Evolutionary conservation across 2,113 vertebrate species (phyloP).

Genomic region (Dicaeum eximium): DNA sequence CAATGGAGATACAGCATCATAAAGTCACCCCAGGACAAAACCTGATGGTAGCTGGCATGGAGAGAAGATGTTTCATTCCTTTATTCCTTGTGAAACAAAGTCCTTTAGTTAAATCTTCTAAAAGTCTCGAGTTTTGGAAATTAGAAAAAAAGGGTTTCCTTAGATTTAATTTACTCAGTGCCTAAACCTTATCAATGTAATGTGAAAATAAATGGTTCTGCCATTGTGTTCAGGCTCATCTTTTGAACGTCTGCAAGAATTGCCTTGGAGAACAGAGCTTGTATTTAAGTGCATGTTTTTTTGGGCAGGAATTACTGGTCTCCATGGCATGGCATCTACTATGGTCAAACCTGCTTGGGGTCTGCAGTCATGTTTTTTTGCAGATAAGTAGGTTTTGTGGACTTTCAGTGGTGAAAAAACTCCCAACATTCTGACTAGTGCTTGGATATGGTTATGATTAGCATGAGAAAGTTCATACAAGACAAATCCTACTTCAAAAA

Average conservation of each 20-base stretch:
- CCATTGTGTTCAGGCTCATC: not conserved
- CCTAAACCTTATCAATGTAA: fast-evolving
- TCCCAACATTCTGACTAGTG: not conserved
- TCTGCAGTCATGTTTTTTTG: not conserved
- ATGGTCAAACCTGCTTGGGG: not conserved
- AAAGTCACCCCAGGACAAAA: not conserved
- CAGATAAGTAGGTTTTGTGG: not conserved
- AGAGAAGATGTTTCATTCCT: not conserved
- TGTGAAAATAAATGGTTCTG: not conserved
- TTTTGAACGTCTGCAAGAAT: not conserved
- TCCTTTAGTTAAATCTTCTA: not conserved
- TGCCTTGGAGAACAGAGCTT: not conserved
- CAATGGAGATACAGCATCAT: not conserved
- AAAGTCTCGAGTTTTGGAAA: not conserved
- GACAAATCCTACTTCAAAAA: not conserved
- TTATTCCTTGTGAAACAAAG: not conserved
- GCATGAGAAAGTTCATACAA: not conserved
- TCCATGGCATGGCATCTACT: not conserved
- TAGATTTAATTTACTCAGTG: not conserved
- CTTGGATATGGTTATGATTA: not conserved
- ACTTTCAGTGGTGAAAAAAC: fast-evolving
- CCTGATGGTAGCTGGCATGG: not conserved
- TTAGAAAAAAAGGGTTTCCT: not conserved
- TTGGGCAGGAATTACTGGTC: not conserved
- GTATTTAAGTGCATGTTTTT: not conserved